These are phyloP conservation scores for Balaeniceps rex DNA, from an alignment of 2,113 vertebrate species.

Conservation along the genomic window DNA sequence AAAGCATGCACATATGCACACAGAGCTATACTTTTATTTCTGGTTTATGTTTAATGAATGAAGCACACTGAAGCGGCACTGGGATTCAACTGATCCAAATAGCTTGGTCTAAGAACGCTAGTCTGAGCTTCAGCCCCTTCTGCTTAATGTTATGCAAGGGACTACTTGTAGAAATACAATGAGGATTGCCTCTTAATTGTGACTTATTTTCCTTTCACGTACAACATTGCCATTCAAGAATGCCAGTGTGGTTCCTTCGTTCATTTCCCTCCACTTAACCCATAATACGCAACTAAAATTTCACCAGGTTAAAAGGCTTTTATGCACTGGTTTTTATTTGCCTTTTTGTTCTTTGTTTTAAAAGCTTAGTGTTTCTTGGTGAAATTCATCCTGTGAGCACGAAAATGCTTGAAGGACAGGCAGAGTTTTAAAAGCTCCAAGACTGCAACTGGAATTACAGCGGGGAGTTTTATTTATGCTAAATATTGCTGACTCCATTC, in stretches of 20 bases:
- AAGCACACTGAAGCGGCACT: neutral
- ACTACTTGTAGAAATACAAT: neutral
- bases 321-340: neutral
- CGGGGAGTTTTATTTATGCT: constrained; percentile 4
- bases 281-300: neutral
- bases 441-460: neutral
- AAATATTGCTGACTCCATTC: constrained; percentile 41
- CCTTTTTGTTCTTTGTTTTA: neutral
- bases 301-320: neutral
- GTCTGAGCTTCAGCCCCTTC: neutral
- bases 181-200: neutral
- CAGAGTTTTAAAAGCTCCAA: neutral
- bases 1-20: neutral
- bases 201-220: neutral
- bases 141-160: neutral
- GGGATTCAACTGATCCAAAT: neutral
- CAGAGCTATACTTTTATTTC: neutral
- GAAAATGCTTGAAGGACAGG: neutral
- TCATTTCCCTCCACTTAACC: neutral
- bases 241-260: neutral
- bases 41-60: neutral
- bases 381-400: neutral
- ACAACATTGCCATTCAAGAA: neutral
- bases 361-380: neutral
- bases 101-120: neutral